Evolutionary conservation across 2,797 vertebrate species (phyloP), one percentile per base, ranked within the genome.

Genomic region (Botia kubotai): DNA sequence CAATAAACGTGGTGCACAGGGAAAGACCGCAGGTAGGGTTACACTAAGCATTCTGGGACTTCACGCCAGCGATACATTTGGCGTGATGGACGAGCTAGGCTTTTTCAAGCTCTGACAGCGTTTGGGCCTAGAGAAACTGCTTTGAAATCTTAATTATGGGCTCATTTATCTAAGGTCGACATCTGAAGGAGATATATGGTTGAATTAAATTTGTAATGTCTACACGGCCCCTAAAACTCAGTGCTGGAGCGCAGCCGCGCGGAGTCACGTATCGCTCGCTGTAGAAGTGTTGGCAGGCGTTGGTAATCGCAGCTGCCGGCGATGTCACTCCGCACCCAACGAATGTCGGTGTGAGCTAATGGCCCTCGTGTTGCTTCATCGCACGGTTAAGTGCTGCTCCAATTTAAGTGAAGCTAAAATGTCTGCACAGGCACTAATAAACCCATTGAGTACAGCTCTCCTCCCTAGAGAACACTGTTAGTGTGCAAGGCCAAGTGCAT

Each of bases 321-420:
- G 86, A 91, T 88, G 90, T 95, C 94, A 94, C 91, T 95, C 94
- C 63, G 86, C 94, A 94, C 93, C 89, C 83, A 83, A 73, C 60
- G 84, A 84, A 58, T 79, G 83, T 88, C 80, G 12, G 75, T 83
- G 89, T 87, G 87, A 91, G 91, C 92, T 95, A 94, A 95, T 94
- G 91, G 92, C 87, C 90, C 85, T 89, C 29, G 81, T 77, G 91
- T 94, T 93, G 94, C 92, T 94, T 93, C 93, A 94, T 93, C 91
- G 89, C 91, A 91, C 89, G 89, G 92, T 90, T 86, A 93, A 94
- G 94, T 93, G 93, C 92, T 82, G 90, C 90, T 90, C 85, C 86
- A 86, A 79, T 93, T 94, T 91, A 91, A 93, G 89, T 90, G 89
- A 87, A 89, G 92, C 90, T 81, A 83, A 87, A 91, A 89, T 89